phyloP scores from a whole-genome alignment of 2,888 invertebrate genomes.

The Hypercompe scribonia region DNA sequence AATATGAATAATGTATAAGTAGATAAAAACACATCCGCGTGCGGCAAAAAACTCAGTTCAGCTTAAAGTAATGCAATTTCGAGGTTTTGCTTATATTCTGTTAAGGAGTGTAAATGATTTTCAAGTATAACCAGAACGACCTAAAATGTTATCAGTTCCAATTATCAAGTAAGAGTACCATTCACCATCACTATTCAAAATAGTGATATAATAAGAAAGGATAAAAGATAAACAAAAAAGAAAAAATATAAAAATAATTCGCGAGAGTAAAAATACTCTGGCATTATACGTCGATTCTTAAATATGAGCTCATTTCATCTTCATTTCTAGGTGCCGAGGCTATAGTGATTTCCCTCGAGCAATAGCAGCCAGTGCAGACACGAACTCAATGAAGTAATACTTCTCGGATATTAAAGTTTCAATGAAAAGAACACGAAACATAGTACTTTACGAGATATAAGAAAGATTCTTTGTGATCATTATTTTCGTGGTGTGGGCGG shows the following conservation, averaged over 20 bases:
- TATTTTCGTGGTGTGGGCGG: not conserved
- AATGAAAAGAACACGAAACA: constrained; percentile 10
- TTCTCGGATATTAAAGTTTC: not conserved
- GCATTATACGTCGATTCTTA: constrained; percentile 5
- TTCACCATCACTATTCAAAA: no score
- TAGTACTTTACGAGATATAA: constrained; percentile 16
- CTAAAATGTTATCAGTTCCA: no score
- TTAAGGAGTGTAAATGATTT: no score
- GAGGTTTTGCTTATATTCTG: no score
- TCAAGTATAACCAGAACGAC: no score
- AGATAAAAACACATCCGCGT: no score
- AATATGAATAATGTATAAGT: no score
- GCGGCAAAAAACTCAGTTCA: no score
- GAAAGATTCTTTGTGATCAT: not conserved
- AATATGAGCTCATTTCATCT: constrained; percentile 30
- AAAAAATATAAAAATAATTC: not conserved
- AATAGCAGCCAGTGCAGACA: constrained; percentile 26
- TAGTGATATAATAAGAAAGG: no score
- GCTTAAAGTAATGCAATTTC: no score
- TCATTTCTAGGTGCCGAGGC: constrained; percentile 31
- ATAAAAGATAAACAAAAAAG: no score
- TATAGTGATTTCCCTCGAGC: constrained; percentile 44
- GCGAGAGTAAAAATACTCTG: not conserved
- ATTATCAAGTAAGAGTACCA: no score
- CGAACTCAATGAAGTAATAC: constrained; percentile 25